A percentile compares a stretch with the other conserved stretches of the same genome.
Evolutionary conservation across 37 sponge, comb jelly and placozoan genomes (phyloP).

Genomic region (Chondrosia reniformis): DNA sequence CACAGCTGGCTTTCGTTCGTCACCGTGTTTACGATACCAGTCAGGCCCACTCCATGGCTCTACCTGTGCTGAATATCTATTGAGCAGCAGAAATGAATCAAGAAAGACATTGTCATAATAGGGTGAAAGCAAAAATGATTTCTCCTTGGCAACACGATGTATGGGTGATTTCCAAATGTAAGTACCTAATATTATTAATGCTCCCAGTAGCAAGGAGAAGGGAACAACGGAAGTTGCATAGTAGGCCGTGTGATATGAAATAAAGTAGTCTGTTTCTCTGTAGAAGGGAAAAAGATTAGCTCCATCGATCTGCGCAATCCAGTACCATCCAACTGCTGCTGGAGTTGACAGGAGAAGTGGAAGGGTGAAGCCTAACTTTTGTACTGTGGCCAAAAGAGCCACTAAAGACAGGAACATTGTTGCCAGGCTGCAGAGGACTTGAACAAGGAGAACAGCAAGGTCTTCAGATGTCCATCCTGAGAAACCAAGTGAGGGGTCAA

Average conservation of each 20-base stretch:
- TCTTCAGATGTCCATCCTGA: background rate
- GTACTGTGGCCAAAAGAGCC: conserved; percentile 37
- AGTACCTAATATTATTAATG: conserved; percentile 38
- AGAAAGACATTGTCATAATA: conserved; percentile 69
- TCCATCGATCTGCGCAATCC: background rate
- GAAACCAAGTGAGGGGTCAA: background rate
- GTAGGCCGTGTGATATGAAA: background rate
- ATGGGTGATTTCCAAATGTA: conserved; percentile 42
- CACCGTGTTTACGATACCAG: background rate
- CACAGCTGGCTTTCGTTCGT: conserved; percentile 18
- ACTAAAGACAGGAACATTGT: conserved; percentile 27
- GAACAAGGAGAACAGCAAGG: conserved; percentile 20
- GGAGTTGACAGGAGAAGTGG: conserved; percentile 62
- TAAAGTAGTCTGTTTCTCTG: background rate
- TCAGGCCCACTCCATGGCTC: background rate
- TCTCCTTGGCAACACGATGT: conserved; percentile 55
- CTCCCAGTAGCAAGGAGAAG: conserved; percentile 38
- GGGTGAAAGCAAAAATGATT: conserved; percentile 62
- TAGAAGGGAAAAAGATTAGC: background rate
- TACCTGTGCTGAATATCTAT: conserved; percentile 31
- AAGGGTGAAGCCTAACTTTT: conserved; percentile 27
- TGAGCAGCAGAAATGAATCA: conserved; percentile 65
- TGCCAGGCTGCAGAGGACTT: conserved; percentile 39
- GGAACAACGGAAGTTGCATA: background rate
- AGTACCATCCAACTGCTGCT: conserved; percentile 3